Percentiles rank a stretch among this genome's conserved stretches.
Conservation (phyloP, 2,888 invertebrate genomes). For the Hemithea aestivaria region DNA sequence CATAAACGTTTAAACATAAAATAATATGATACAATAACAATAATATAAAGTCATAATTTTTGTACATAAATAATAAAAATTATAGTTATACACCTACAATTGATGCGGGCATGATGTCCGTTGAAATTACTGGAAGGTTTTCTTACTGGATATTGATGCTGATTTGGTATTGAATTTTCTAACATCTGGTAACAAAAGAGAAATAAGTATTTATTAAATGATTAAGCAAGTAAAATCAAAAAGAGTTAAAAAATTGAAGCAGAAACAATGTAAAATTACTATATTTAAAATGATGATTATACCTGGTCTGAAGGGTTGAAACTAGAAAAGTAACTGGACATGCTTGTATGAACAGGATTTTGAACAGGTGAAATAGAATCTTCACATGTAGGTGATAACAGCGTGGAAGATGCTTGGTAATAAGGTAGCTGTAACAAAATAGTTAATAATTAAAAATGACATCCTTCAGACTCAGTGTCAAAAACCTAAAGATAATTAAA, state of each 20-base stretch:
- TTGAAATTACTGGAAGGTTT: background rate
- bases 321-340: conserved; percentile 23
- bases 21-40: background rate
- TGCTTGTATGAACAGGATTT: conserved; percentile 8
- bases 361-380: background rate
- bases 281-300: background rate
- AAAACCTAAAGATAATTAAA: too few species aligned
- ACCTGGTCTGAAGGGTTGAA: conserved; percentile 22
- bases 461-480: too few species aligned
- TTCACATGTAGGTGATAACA: conserved; percentile 13
- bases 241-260: background rate
- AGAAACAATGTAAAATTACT: background rate
- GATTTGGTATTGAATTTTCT: background rate
- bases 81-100: conserved; percentile 28
- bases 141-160: background rate
- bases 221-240: background rate
- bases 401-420: conserved; percentile 10
- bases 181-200: conserved; percentile 13
- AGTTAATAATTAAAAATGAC: too few species aligned
- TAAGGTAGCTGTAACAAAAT: conserved; percentile 1
- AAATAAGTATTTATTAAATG: background rate
- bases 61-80: too few species aligned
- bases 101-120: conserved; percentile 27
- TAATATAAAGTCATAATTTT: too few species aligned
- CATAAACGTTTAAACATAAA: background rate